phyloP scores from a whole-genome alignment of 2,113 vertebrate genomes.

The Scomber colias region DNA sequence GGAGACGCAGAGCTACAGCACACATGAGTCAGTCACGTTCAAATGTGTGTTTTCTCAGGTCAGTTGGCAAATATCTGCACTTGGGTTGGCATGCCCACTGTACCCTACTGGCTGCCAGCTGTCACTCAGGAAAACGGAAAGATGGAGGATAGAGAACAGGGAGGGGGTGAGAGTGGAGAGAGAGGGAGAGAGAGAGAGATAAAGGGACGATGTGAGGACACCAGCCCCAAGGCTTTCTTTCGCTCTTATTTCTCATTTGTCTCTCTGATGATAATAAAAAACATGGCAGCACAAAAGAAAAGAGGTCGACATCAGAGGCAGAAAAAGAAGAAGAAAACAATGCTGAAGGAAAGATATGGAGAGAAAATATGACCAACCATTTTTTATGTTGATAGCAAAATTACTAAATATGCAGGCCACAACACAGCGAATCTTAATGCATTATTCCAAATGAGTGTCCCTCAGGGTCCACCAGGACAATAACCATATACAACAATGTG shows the following conservation, averaged over 20 bases:
- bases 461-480: conserved; percentile 25
- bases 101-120: conserved; percentile 87
- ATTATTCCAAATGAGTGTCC: conserved; percentile 49
- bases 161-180: conserved; percentile 2
- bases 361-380: conserved; percentile 40
- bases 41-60: conserved; percentile 76
- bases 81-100: conserved; percentile 81
- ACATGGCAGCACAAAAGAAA: conserved; percentile 66
- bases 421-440: conserved; percentile 43
- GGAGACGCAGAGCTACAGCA: conserved; percentile 32
- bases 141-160: conserved; percentile 66
- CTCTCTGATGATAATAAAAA: conserved; percentile 78
- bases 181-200: conserved; percentile 46
- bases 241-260: conserved; percentile 71
- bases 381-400: conserved; percentile 58
- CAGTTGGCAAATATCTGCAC: conserved; percentile 76
- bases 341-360: conserved; percentile 31
- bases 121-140: conserved; percentile 80
- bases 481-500: conserved; percentile 42
- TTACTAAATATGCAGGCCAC: conserved; percentile 37
- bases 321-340: conserved; percentile 27
- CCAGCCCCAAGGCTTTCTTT: conserved; percentile 67
- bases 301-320: conserved; percentile 52
- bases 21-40: conserved; percentile 57
- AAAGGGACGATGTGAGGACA: conserved; percentile 77